Evolutionary conservation across 2,797 vertebrate species (phyloP).

Genomic region (Rhyacichthys aspro): DNA sequence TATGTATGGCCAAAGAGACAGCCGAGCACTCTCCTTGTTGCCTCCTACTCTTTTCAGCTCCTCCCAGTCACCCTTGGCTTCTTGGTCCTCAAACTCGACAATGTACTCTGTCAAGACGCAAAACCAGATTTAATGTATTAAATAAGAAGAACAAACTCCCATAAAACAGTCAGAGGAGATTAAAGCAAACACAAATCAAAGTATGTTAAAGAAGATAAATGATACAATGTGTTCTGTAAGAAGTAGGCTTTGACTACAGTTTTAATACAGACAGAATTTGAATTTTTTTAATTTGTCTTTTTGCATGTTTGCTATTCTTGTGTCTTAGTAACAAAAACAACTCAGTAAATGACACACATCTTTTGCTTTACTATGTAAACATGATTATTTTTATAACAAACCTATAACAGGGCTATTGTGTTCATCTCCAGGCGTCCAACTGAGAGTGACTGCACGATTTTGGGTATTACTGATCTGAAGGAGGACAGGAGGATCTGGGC

Average conservation of each 20-base stretch:
- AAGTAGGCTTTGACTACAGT: too few species aligned
- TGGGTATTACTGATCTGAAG: conserved; percentile 68
- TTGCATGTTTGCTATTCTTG: too few species aligned
- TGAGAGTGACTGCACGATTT: conserved; percentile 67
- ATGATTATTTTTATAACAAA: conserved; percentile 36
- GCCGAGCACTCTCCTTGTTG: conserved; percentile 29
- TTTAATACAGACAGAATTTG: too few species aligned
- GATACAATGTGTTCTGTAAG: too few species aligned
- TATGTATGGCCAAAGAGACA: conserved; percentile 74
- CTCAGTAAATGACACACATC: too few species aligned
- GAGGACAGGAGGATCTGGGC: conserved; percentile 75
- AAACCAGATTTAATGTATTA: conserved; percentile 6
- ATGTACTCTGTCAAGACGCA: conserved; percentile 67
- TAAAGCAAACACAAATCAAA: conserved; percentile 4
- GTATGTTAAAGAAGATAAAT: conserved; percentile 7
- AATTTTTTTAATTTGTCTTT: too few species aligned
- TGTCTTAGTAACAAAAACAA: too few species aligned
- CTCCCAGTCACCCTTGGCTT: conserved; percentile 67
- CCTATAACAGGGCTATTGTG: conserved; percentile 80
- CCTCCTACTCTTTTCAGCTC: conserved; percentile 65
- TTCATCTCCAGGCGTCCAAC: conserved; percentile 81
- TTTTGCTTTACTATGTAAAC: background rate
- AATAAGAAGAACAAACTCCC: background rate
- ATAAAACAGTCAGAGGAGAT: background rate
- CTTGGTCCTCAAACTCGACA: conserved; percentile 78